These are phyloP conservation scores for Palythoa grandiflora DNA, from an alignment of 92 coral and sea anemone species.

Conservation along the genomic window DNA sequence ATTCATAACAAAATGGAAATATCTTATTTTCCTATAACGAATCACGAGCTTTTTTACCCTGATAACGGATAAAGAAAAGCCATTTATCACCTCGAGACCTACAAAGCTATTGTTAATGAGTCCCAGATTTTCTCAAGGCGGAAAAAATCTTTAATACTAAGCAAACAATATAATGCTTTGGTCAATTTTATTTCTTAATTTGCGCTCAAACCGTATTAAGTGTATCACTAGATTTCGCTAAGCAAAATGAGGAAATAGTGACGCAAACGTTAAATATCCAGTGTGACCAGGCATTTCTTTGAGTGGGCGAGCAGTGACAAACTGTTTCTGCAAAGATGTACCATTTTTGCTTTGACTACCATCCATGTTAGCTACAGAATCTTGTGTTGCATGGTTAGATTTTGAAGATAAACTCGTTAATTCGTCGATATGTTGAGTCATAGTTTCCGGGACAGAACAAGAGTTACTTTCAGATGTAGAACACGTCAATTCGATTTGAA, in stretches of 20 bases:
- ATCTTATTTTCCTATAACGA: too few relatives aligned
- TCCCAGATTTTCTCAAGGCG: too few relatives aligned
- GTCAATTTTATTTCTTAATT: too few relatives aligned
- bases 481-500: background rate
- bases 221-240: background rate
- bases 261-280: conserved; percentile 93
- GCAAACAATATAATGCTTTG: too few relatives aligned
- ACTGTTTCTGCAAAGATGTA: conserved; percentile 51
- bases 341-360: conserved; percentile 48
- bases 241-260: conserved; percentile 59
- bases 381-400: conserved; percentile 18
- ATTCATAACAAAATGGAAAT: too few relatives aligned
- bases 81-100: too few relatives aligned
- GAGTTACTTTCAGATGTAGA: background rate
- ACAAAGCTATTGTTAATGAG: too few relatives aligned
- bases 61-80: too few relatives aligned
- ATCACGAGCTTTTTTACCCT: too few relatives aligned
- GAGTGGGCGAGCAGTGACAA: conserved; percentile 79
- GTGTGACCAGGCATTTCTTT: conserved; percentile 95
- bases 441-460: background rate
- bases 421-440: background rate
- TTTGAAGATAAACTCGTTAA: conserved; percentile 10
- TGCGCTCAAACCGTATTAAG: too few relatives aligned
- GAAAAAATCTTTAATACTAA: too few relatives aligned
- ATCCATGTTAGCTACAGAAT: conserved; percentile 48